These are phyloP conservation scores for Chloropsis cyanopogon DNA, from an alignment of 2,113 vertebrate genomes.

Conservation along the genomic window DNA sequence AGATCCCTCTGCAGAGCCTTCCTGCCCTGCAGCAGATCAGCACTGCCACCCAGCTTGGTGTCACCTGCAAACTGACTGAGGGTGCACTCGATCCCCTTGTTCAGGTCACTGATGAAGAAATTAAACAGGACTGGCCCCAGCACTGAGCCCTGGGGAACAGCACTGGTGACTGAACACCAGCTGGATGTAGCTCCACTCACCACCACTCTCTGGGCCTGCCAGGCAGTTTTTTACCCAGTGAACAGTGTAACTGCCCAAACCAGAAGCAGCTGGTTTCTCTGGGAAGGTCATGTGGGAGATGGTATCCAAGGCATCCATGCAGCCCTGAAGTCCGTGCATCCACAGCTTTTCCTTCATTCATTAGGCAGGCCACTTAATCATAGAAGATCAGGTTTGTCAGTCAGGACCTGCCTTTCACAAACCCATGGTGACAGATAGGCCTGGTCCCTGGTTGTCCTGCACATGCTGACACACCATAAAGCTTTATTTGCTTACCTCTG, in stretches of 20 bases:
- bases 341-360: neutral
- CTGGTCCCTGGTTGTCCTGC: neutral
- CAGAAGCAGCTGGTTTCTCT: neutral
- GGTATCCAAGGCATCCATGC: neutral
- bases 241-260: neutral
- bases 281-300: neutral
- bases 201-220: neutral
- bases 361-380: neutral
- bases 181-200: neutral
- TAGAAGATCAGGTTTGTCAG: neutral
- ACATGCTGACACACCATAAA: neutral
- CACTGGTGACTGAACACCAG: neutral
- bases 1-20: neutral
- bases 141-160: neutral
- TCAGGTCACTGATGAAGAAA: neutral
- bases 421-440: neutral
- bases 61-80: neutral
- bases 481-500: neutral
- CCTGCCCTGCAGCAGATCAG: neutral
- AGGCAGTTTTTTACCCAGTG: neutral
- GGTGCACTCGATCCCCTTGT: neutral
- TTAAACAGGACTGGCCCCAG: neutral
- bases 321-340: neutral
- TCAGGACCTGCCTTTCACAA: neutral
- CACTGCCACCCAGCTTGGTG: neutral